A percentile compares a stretch with the other conserved stretches of the same genome.
Conservation (phyloP, 2,888 invertebrate species). For the Eilema caniola region DNA sequence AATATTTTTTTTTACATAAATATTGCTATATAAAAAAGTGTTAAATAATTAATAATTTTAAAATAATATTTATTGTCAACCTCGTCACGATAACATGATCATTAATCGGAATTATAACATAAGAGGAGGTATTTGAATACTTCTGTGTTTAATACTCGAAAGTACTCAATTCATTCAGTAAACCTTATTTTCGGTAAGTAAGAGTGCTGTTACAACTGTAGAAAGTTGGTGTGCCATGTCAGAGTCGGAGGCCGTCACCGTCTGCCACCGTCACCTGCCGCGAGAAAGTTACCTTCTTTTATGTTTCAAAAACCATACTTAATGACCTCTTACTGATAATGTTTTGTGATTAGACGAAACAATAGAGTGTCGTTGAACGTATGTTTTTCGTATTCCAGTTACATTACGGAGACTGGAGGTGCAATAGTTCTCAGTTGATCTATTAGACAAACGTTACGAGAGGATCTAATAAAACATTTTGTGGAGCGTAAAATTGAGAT, state of each 20-base stretch:
- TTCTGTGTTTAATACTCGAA: slow-evolving; percentile 5
- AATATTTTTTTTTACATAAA: neutral
- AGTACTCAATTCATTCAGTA: slow-evolving; percentile 24
- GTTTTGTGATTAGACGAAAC: slow-evolving; percentile 4
- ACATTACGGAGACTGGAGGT: neutral
- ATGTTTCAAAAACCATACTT: slow-evolving; percentile 51
- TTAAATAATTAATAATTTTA: neutral
- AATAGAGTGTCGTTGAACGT: slow-evolving; percentile 10
- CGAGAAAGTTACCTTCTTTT: slow-evolving; percentile 61
- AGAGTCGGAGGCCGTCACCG: slow-evolving; percentile 17
- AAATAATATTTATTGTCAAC: too few species aligned
- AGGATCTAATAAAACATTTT: neutral
- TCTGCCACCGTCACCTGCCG: slow-evolving; percentile 35
- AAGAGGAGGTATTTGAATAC: neutral
- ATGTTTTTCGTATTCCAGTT: neutral
- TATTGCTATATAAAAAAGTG: neutral
- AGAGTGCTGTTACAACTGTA: slow-evolving; percentile 43
- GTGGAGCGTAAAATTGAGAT: too few species aligned
- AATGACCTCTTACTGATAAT: slow-evolving; percentile 47
- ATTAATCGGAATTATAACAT: neutral
- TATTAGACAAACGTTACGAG: neutral
- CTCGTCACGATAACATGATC: neutral
- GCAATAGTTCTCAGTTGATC: neutral
- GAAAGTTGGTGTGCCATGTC: slow-evolving; percentile 40
- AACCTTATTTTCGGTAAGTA: slow-evolving; percentile 24